Conservation (phyloP, 2,888 invertebrate genomes). For the Cheilosia vernalis region DNA sequence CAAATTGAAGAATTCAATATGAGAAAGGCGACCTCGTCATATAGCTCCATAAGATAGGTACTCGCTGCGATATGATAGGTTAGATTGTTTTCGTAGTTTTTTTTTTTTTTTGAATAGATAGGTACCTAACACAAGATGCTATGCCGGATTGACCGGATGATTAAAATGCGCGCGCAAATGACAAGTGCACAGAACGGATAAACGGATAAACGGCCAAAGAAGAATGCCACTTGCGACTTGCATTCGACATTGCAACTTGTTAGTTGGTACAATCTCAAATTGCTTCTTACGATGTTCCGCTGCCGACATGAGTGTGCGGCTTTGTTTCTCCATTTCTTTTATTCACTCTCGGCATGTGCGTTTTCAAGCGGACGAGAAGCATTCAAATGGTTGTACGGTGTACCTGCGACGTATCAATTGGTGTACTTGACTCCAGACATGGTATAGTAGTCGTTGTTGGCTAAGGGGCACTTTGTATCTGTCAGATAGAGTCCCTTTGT, state of each 20-base stretch:
- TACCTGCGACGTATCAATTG: slow-evolving; percentile 59
- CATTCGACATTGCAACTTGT: slow-evolving; percentile 19
- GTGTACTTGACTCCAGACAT: slow-evolving; percentile 70
- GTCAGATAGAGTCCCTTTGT: slow-evolving; percentile 56
- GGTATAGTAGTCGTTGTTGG: background rate
- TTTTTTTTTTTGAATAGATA: background rate
- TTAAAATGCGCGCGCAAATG: slow-evolving; percentile 64
- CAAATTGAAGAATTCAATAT: slow-evolving; percentile 41
- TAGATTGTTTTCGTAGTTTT: background rate
- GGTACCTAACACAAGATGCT: slow-evolving; percentile 13
- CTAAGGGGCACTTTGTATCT: slow-evolving; percentile 58
- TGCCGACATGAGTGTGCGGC: slow-evolving; percentile 44
- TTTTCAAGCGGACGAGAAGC: slow-evolving; percentile 23
- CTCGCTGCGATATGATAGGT: slow-evolving; percentile 15
- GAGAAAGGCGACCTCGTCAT: slow-evolving; percentile 46
- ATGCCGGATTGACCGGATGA: slow-evolving; percentile 61
- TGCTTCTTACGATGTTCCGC: slow-evolving; percentile 20
- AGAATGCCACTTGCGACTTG: slow-evolving; percentile 22
- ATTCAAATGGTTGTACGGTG: slow-evolving; percentile 30
- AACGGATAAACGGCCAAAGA: background rate
- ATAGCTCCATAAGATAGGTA: slow-evolving; percentile 46
- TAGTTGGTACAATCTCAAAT: slow-evolving; percentile 20
- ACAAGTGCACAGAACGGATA: slow-evolving; percentile 35
- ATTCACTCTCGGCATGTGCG: slow-evolving; percentile 29
- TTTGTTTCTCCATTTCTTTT: slow-evolving; percentile 10